Conservation (phyloP, 1,140 invertebrate species). For the Wasmannia auropunctata region DNA sequence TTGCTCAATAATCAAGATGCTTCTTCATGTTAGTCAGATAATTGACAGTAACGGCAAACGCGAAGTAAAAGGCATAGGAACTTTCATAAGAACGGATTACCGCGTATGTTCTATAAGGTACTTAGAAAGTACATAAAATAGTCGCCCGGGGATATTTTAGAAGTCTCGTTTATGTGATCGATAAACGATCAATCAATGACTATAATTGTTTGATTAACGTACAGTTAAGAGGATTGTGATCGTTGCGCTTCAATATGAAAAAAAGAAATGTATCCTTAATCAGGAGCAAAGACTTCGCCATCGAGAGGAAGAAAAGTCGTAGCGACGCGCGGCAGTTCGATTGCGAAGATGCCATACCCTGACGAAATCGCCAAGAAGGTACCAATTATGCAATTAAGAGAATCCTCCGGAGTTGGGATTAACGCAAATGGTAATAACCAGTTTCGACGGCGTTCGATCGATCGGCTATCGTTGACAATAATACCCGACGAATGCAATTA, state of each 20-base stretch:
- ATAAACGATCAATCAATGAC: constrained; percentile 3
- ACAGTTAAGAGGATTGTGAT: neutral
- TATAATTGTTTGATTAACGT: constrained; percentile 15
- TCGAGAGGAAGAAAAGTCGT: neutral
- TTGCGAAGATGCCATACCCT: constrained; percentile 17
- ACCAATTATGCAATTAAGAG: constrained; percentile 43
- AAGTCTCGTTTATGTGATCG: neutral
- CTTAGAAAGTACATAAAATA: constrained; percentile 14
- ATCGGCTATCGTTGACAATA: constrained; percentile 24
- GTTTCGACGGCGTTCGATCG: neutral
- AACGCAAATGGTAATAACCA: constrained; percentile 49
- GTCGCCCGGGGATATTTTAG: neutral
- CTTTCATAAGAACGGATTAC: constrained; percentile 8
- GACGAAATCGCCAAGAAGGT: constrained; percentile 17
- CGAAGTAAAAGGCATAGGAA: neutral
- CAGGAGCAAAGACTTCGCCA: neutral
- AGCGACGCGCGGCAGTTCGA: neutral
- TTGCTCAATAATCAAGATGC: neutral
- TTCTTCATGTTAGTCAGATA: neutral
- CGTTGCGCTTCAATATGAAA: neutral
- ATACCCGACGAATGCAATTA: constrained; percentile 3
- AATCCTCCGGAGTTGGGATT: constrained; percentile 15
- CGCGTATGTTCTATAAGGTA: neutral
- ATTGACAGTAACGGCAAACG: neutral
- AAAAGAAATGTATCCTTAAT: constrained; percentile 11